Percentiles rank a stretch among this genome's conserved stretches.
Evolutionary conservation across 2,113 vertebrate species (phyloP).

Genomic region (Chaetops frenatus): DNA sequence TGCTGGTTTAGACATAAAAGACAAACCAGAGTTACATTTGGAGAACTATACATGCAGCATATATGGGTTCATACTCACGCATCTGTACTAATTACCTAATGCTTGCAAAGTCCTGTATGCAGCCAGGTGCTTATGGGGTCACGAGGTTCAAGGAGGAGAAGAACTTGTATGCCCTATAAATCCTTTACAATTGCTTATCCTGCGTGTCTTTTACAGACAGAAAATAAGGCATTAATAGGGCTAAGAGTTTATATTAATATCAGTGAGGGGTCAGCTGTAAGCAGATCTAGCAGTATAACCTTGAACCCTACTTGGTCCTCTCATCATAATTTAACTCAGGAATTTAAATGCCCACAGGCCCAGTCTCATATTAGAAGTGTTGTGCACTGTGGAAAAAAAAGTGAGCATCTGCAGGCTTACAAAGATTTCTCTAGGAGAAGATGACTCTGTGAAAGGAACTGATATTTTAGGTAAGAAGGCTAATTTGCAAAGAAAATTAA

Average conservation of each 20-base stretch:
- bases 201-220: not conserved
- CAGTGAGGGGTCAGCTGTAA: not conserved
- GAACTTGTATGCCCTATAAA: not conserved
- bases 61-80: accelerated
- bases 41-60: not conserved
- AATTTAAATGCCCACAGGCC: not conserved
- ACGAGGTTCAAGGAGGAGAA: not conserved
- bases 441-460: not conserved
- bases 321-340: not conserved
- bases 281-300: not conserved
- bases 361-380: not conserved
- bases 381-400: not conserved
- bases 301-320: not conserved
- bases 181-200: not conserved
- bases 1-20: not conserved
- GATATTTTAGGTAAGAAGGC: not conserved
- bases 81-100: not conserved
- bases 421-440: not conserved
- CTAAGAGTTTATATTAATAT: not conserved
- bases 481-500: not conserved
- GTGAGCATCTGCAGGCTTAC: not conserved
- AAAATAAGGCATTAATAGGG: not conserved
- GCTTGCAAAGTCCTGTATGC: not conserved
- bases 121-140: not conserved
- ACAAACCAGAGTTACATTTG: not conserved